Conservation (phyloP, 1,140 invertebrate species). For the Eurosta solidaginis region DNA sequence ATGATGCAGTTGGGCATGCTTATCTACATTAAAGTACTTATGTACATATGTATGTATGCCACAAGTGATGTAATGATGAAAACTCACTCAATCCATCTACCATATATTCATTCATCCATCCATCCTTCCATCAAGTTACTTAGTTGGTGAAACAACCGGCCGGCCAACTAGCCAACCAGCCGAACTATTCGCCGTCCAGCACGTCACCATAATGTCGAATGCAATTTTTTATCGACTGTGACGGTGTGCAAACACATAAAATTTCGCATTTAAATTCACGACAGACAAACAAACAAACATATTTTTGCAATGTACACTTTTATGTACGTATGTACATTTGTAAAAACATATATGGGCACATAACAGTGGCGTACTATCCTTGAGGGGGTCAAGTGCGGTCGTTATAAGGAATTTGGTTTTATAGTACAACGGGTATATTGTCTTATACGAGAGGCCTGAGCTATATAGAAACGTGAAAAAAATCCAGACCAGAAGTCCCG, state of each 20-base stretch:
- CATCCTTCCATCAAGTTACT: background rate
- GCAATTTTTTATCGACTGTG: constrained; percentile 32
- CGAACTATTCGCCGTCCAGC: background rate
- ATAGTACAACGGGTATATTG: no score
- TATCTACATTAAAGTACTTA: no score
- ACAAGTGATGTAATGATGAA: background rate
- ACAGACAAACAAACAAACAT: constrained; percentile 1
- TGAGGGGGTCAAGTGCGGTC: no score
- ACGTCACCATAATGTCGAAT: constrained; percentile 21
- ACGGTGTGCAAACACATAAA: constrained; percentile 27
- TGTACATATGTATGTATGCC: no score
- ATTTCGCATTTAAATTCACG: constrained; percentile 19
- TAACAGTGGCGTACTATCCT: background rate
- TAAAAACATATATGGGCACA: background rate
- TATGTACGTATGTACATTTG: background rate
- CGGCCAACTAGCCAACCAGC: background rate
- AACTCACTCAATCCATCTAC: background rate
- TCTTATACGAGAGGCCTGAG: no score
- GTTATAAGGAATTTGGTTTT: no score
- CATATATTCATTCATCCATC: background rate
- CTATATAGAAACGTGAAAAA: no score
- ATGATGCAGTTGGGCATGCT: background rate
- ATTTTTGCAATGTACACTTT: background rate
- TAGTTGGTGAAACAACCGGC: no score
- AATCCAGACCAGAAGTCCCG: no score